Evolutionary conservation across 2,113 vertebrate genomes (phyloP).

Genomic region (Chelonoidis abingdonii): DNA sequence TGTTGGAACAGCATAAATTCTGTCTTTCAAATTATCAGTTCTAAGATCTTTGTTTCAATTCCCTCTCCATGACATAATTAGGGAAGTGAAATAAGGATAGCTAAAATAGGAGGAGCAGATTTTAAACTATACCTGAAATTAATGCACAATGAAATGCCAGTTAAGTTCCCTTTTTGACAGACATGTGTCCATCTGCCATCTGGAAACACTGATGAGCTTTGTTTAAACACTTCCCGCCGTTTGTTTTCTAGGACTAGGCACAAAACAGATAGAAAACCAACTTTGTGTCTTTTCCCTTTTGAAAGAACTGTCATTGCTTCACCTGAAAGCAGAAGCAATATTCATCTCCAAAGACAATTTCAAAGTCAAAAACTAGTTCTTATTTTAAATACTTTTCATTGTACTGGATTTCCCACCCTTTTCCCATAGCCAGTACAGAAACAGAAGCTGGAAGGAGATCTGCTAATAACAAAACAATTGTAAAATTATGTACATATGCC

Average conservation of each 20-base stretch:
- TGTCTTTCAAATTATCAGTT: not conserved
- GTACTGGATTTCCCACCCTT: not conserved
- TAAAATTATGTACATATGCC: not conserved
- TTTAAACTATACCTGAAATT: not conserved
- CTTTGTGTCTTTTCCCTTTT: not conserved
- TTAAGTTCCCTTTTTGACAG: not conserved
- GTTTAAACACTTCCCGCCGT: not conserved
- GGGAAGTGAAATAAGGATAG: not conserved
- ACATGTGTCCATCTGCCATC: not conserved
- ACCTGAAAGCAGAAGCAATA: not conserved
- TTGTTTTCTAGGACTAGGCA: not conserved
- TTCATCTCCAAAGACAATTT: not conserved
- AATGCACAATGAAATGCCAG: not conserved
- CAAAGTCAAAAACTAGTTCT: not conserved
- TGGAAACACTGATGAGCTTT: not conserved
- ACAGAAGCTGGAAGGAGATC: not conserved
- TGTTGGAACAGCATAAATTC: not conserved
- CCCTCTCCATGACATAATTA: not conserved
- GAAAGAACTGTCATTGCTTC: not conserved
- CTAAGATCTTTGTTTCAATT: not conserved
- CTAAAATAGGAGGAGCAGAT: not conserved
- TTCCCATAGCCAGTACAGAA: not conserved
- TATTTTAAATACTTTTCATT: not conserved
- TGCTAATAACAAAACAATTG: not conserved
- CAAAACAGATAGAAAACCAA: not conserved